Evolutionary conservation across 2,113 vertebrate genomes (phyloP).

Genomic region (Macrotis lagotis): DNA sequence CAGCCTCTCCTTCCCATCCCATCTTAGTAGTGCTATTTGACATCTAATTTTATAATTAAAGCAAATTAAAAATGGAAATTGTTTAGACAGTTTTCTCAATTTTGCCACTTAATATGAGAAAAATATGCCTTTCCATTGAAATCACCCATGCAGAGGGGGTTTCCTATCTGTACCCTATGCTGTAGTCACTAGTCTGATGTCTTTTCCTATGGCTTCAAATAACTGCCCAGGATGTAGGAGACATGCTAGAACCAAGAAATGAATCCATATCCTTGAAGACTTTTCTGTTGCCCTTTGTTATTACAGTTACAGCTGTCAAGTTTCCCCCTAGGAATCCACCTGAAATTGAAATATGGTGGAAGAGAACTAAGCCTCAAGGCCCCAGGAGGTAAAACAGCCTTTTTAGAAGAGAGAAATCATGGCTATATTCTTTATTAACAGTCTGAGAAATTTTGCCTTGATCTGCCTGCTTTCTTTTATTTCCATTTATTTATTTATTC

Average conservation of each 20-base stretch:
- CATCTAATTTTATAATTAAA: neutral
- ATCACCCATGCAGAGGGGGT: neutral
- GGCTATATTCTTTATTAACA: neutral
- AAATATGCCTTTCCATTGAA: conserved; percentile 15
- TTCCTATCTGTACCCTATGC: neutral
- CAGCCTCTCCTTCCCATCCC: neutral
- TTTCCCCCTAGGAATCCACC: neutral
- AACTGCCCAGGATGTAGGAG: neutral
- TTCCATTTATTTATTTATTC: neutral
- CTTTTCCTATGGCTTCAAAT: neutral
- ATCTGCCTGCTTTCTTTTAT: neutral
- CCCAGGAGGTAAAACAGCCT: neutral
- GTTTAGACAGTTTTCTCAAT: neutral
- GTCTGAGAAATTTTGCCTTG: neutral
- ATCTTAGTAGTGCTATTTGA: neutral
- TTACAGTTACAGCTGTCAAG: neutral
- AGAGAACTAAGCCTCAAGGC: neutral
- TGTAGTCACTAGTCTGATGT: accelerated
- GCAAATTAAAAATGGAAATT: neutral
- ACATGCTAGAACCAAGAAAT: conserved; percentile 1
- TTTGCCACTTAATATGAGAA: neutral
- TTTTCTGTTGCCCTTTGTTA: conserved; percentile 38
- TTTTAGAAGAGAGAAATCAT: neutral
- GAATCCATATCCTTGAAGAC: conserved; percentile 49
- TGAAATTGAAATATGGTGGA: neutral